Evolutionary conservation across 2,797 vertebrate species (phyloP).

Genomic region (Leuciscus waleckii): DNA sequence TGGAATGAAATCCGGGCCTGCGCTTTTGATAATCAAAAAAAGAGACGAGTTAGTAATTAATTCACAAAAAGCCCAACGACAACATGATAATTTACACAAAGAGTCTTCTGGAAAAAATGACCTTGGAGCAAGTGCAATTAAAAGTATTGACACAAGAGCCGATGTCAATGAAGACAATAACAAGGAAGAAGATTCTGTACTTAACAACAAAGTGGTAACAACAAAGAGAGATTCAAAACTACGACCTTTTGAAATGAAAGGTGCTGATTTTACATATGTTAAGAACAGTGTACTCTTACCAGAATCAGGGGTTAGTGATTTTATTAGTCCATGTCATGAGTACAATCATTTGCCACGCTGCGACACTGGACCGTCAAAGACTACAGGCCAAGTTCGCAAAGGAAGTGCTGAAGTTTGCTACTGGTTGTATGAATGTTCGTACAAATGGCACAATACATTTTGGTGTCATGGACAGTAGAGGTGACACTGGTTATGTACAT

Average conservation of each 20-base stretch:
- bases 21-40: conserved; percentile 76
- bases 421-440: conserved; percentile 85
- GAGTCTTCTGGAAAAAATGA: neutral
- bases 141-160: neutral
- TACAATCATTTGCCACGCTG: conserved; percentile 82
- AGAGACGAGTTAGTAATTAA: conserved; percentile 74
- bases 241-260: conserved; percentile 77
- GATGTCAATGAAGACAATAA: conserved; percentile 15
- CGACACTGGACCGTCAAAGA: conserved; percentile 70
- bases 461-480: conserved; percentile 82
- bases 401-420: conserved; percentile 83
- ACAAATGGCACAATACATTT: conserved; percentile 89
- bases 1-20: conserved; percentile 81
- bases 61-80: conserved; percentile 48
- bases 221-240: conserved; percentile 73
- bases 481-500: conserved; percentile 70
- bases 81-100: neutral
- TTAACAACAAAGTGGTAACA: neutral
- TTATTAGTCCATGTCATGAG: conserved; percentile 84
- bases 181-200: neutral
- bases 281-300: conserved; percentile 80
- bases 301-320: conserved; percentile 79
- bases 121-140: neutral
- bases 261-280: conserved; percentile 76
- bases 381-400: conserved; percentile 82